Evolutionary conservation across 2,888 invertebrate genomes (phyloP).

Genomic region (Xanthia icteritia): DNA sequence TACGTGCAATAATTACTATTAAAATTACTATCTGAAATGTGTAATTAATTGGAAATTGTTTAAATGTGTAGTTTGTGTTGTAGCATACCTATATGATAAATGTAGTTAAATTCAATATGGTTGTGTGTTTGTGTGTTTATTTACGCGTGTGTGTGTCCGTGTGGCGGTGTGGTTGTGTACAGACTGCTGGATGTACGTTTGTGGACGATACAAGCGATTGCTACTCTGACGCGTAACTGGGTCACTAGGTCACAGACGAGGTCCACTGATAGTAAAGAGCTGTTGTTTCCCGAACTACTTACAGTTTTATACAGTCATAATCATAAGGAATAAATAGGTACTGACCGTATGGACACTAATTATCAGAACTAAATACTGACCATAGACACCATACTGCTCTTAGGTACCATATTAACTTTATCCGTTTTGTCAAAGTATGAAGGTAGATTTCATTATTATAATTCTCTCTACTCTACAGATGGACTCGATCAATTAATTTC

Average conservation of each 20-base stretch:
- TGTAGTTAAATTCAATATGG: slow-evolving; percentile 47
- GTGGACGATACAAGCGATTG: slow-evolving; percentile 81
- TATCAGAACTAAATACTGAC: slow-evolving; percentile 51
- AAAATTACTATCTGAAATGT: slow-evolving; percentile 29
- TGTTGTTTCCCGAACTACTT: slow-evolving; percentile 83
- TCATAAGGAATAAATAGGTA: slow-evolving; percentile 55
- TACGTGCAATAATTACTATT: slow-evolving; percentile 33
- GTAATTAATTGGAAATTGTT: slow-evolving; percentile 33
- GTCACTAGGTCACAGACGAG: slow-evolving; percentile 92
- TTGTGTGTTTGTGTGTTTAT: slow-evolving; percentile 45
- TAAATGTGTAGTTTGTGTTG: slow-evolving; percentile 27
- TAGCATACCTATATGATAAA: slow-evolving; percentile 41
- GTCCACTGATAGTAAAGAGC: slow-evolving; percentile 83
- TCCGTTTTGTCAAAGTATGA: neutral
- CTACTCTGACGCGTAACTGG: slow-evolving; percentile 90
- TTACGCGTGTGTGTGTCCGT: slow-evolving; percentile 44
- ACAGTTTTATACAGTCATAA: slow-evolving; percentile 68
- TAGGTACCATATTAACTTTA: neutral
- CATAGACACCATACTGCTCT: slow-evolving; percentile 8
- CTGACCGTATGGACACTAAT: slow-evolving; percentile 35
- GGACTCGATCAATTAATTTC: neutral
- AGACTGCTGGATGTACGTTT: slow-evolving; percentile 62
- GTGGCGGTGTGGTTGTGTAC: slow-evolving; percentile 64
- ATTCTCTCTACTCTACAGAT: neutral
- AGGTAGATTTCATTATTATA: slow-evolving; percentile 3